A percentile compares a stretch with the other conserved stretches of the same genome.
These are phyloP conservation scores for Itoplectis maculator DNA, from an alignment of 2,888 invertebrate species.

Conservation along the genomic window DNA sequence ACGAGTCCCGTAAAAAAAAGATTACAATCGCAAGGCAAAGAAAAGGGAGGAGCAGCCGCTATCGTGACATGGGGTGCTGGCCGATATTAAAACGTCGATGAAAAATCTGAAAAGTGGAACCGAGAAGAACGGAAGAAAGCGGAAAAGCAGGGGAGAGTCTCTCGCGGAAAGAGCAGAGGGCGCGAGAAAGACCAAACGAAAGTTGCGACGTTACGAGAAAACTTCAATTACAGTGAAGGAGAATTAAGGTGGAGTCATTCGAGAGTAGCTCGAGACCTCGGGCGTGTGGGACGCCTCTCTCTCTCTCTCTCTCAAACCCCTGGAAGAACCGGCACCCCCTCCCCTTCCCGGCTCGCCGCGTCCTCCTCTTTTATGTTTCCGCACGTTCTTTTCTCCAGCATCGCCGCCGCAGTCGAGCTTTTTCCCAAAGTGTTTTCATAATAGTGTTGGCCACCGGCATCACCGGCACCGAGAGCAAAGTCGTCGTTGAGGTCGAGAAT, in stretches of 20 bases:
- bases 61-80: not conserved
- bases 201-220: conserved; percentile 14
- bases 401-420: not conserved
- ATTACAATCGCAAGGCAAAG: not conserved
- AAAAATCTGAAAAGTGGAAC: conserved; percentile 2
- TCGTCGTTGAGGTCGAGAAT: conserved; percentile 31
- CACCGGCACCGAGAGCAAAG: conserved; percentile 1
- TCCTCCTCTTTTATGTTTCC: conserved; percentile 17
- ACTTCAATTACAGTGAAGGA: conserved; percentile 42
- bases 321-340: not conserved
- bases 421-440: conserved; percentile 8
- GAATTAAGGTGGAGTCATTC: conserved; percentile 13
- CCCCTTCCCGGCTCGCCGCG: too few relatives aligned
- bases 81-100: conserved; percentile 1
- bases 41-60: not conserved
- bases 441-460: not conserved
- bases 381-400: conserved; percentile 27
- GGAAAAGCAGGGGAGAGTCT: not conserved
- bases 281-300: not conserved
- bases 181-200: not conserved
- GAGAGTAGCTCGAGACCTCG: not conserved
- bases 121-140: not conserved
- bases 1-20: too few relatives aligned
- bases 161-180: not conserved
- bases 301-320: conserved; percentile 10